A percentile compares a stretch with the other conserved stretches of the same genome.
Conservation (phyloP, 1,140 invertebrate genomes). For the Drosophila paulistorum region DNA sequence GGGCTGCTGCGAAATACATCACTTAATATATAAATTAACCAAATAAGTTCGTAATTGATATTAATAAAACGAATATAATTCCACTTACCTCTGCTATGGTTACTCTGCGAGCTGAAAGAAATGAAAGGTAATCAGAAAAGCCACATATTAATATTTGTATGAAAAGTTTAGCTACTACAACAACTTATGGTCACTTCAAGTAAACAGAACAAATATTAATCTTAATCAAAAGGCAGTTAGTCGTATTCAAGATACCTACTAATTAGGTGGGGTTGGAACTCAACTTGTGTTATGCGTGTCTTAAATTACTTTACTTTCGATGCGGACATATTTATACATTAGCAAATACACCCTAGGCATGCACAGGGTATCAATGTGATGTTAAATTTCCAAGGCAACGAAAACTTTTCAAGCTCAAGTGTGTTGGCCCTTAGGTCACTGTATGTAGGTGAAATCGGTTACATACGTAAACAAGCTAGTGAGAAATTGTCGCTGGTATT, state of each 20-base stretch:
- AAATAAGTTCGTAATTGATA: background rate
- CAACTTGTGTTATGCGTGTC: too few species aligned
- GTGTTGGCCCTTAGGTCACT: conserved; percentile 22
- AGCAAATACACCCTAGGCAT: too few species aligned
- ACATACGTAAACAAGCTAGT: conserved; percentile 4
- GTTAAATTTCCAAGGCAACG: background rate
- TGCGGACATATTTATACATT: too few species aligned
- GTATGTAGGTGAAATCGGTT: background rate
- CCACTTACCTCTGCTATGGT: conserved; percentile 62
- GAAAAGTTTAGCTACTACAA: background rate
- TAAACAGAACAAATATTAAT: background rate
- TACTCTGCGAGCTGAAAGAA: conserved; percentile 53
- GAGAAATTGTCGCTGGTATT: conserved; percentile 3
- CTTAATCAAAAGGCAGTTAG: background rate
- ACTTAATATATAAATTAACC: background rate
- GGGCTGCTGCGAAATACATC: background rate
- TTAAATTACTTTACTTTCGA: too few species aligned
- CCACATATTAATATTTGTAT: conserved; percentile 39
- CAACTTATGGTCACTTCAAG: conserved; percentile 17
- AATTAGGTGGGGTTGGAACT: background rate
- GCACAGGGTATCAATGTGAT: background rate
- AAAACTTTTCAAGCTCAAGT: conserved; percentile 44
- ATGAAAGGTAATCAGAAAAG: conserved; percentile 27
- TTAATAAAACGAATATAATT: background rate
- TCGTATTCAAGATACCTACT: background rate